Conservation (phyloP, 2,797 vertebrate species). For the Coregonus suidteri region DNA sequence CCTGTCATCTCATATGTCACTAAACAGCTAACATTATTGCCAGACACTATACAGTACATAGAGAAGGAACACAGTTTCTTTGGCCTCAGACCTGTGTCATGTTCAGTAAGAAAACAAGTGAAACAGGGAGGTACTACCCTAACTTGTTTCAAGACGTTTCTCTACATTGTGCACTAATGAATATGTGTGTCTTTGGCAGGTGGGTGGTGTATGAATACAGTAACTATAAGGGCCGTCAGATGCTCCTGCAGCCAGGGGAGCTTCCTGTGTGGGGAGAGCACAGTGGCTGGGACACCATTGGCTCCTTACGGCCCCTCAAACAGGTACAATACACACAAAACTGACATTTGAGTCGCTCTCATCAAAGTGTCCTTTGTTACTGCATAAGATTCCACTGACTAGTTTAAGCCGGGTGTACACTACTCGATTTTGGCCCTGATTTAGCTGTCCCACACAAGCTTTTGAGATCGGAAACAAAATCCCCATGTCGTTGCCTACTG, state of each 20-base stretch:
- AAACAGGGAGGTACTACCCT: not conserved
- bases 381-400: too few species aligned
- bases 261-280: constrained; percentile 76
- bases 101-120: not conserved
- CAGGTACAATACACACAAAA: constrained; percentile 68
- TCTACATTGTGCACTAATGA: not conserved
- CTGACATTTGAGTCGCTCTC: not conserved
- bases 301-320: constrained; percentile 81
- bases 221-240: constrained; percentile 82
- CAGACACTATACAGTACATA: not conserved
- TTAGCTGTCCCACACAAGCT: too few species aligned
- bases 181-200: constrained; percentile 53
- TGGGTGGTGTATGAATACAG: constrained; percentile 85
- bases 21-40: not conserved
- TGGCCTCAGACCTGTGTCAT: not conserved
- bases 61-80: not conserved
- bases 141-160: not conserved
- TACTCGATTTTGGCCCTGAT: too few species aligned
- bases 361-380: not conserved
- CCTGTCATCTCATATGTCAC: not conserved
- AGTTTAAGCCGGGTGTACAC: too few species aligned
- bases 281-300: constrained; percentile 81
- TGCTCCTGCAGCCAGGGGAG: constrained; percentile 74
- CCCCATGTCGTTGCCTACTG: too few species aligned
- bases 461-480: too few species aligned